These are phyloP conservation scores for Osmerus eperlanus DNA, from an alignment of 2,113 vertebrate genomes.

Conservation along the genomic window DNA sequence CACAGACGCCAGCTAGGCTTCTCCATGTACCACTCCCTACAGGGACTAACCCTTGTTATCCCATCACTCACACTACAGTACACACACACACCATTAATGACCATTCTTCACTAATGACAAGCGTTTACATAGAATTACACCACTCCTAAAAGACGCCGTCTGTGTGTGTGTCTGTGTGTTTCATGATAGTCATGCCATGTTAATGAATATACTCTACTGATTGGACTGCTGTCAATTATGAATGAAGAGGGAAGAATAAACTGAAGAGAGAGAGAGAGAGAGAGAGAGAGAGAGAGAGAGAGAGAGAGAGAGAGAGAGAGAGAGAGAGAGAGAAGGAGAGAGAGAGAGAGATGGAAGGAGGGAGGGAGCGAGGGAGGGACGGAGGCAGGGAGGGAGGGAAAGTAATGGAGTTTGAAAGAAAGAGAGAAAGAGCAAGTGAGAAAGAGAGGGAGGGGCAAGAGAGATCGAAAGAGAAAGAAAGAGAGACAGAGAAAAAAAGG, in stretches of 20 bases:
- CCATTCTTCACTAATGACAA: constrained; percentile 17
- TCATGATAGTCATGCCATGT: not conserved
- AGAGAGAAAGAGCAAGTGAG: not conserved
- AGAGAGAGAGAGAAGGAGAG: not conserved
- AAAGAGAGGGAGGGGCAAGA: not conserved
- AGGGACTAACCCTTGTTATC: constrained; percentile 32
- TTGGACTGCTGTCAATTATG: not conserved
- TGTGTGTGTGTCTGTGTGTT: constrained; percentile 14
- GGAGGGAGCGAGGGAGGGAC: not conserved
- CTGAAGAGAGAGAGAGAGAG: not conserved
- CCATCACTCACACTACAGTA: constrained; percentile 21
- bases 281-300: not conserved
- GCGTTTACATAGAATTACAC: constrained; percentile 16
- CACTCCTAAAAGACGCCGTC: not conserved
- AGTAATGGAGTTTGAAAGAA: not conserved
- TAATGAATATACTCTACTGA: not conserved
- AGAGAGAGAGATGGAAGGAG: not conserved
- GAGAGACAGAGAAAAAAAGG: not conserved
- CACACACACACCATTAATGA: constrained; percentile 33
- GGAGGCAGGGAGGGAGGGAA: not conserved
- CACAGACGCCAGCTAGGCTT: not conserved
- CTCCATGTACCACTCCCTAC: not conserved
- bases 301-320: no score
- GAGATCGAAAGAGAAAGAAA: not conserved
- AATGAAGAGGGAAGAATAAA: not conserved